These are phyloP conservation scores for Dorcus hopei DNA, from an alignment of 2,888 invertebrate genomes.

Conservation along the genomic window DNA sequence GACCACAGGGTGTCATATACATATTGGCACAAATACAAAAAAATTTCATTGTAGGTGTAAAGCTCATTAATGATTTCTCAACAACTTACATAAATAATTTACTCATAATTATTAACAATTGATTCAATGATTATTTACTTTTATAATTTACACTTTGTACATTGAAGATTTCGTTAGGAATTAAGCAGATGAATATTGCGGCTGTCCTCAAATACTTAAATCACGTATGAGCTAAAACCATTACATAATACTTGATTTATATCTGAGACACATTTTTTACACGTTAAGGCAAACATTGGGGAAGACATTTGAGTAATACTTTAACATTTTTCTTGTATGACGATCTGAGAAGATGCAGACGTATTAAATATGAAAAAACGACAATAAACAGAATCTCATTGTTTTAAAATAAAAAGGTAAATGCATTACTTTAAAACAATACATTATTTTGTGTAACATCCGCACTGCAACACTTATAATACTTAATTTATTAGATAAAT, in stretches of 20 bases:
- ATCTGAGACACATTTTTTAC: slow-evolving; percentile 10
- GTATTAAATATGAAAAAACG: too few relatives aligned
- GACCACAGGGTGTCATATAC: neutral
- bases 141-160: too few relatives aligned
- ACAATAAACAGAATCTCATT: too few relatives aligned
- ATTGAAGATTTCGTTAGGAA: too few relatives aligned
- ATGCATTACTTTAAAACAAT: too few relatives aligned
- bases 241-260: slow-evolving; percentile 3
- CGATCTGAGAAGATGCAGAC: too few relatives aligned
- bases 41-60: slow-evolving; percentile 2
- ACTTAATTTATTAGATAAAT: too few relatives aligned
- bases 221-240: slow-evolving; percentile 4
- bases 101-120: slow-evolving; percentile 1
- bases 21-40: slow-evolving; percentile 6
- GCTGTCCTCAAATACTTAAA: neutral
- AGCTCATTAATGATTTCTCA: slow-evolving; percentile 1
- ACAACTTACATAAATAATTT: slow-evolving; percentile 3
- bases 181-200: too few relatives aligned
- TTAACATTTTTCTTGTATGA: neutral
- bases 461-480: too few relatives aligned
- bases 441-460: too few relatives aligned
- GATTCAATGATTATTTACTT: neutral
- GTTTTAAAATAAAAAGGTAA: too few relatives aligned
- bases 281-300: slow-evolving; percentile 26
- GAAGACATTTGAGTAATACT: slow-evolving; percentile 25